These are phyloP conservation scores for Odontocolon sp. DNA, from an alignment of 2,888 invertebrate genomes.

Conservation along the genomic window DNA sequence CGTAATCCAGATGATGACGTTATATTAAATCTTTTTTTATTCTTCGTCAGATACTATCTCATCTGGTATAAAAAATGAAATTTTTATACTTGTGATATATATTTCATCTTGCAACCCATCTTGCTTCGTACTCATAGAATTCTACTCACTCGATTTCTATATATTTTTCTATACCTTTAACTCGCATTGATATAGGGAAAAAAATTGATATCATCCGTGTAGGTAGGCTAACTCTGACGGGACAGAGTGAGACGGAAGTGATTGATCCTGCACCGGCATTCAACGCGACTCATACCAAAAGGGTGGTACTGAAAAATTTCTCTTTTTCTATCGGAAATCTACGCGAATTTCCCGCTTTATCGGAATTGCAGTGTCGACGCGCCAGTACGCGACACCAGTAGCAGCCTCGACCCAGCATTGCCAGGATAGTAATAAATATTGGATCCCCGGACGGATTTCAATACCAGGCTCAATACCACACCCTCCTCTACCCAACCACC, in stretches of 20 bases:
- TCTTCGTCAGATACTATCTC: background rate
- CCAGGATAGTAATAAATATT: slow-evolving; percentile 66
- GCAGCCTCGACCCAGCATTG: slow-evolving; percentile 36
- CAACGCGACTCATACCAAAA: slow-evolving; percentile 38
- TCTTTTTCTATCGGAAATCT: slow-evolving; percentile 4
- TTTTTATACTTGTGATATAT: no score
- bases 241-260: slow-evolving; percentile 53
- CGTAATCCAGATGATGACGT: background rate
- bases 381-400: slow-evolving; percentile 29
- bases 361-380: slow-evolving; percentile 27
- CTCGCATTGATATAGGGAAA: background rate
- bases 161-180: background rate
- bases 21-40: background rate
- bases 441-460: slow-evolving; percentile 65
- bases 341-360: slow-evolving; percentile 39
- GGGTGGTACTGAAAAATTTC: background rate
- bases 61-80: no score
- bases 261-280: slow-evolving; percentile 50
- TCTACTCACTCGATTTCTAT: background rate
- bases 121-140: background rate
- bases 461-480: slow-evolving; percentile 59
- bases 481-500: slow-evolving; percentile 17
- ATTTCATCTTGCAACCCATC: no score
- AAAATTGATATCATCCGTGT: background rate
- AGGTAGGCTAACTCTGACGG: background rate